These are phyloP conservation scores for Eilema caniola DNA, from an alignment of 2,888 invertebrate genomes.

Conservation along the genomic window DNA sequence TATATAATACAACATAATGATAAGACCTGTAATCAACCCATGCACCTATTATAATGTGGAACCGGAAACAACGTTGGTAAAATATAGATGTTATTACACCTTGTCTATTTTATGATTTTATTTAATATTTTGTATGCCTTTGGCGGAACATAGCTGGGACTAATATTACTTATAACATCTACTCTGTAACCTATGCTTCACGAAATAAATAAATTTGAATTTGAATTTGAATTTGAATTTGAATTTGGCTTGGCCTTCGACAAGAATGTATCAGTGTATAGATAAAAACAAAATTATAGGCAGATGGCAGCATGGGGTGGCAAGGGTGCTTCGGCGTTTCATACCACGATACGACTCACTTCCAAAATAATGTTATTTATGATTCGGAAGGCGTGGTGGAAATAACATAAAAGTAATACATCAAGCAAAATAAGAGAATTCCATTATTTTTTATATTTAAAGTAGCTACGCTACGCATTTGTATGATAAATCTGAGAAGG, in stretches of 20 bases:
- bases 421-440: background rate
- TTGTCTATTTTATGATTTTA: too few relatives aligned
- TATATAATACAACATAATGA: too few relatives aligned
- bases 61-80: background rate
- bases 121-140: too few relatives aligned
- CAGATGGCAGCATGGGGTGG: background rate
- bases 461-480: conserved; percentile 9
- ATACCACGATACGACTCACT: background rate
- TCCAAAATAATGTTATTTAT: conserved; percentile 1
- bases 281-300: background rate
- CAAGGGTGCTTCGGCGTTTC: background rate
- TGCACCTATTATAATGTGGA: background rate
- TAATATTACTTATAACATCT: too few relatives aligned
- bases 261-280: background rate
- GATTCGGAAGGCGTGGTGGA: background rate
- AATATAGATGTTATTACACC: background rate
- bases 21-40: too few relatives aligned
- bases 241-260: background rate
- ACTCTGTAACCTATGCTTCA: too few relatives aligned
- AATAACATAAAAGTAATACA: background rate
- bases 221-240: too few relatives aligned
- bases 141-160: too few relatives aligned
- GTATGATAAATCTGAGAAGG: background rate
- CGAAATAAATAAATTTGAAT: too few relatives aligned
- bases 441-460: background rate